Conservation (phyloP, 2,113 vertebrate species). For the Aptenodytes patagonicus region DNA sequence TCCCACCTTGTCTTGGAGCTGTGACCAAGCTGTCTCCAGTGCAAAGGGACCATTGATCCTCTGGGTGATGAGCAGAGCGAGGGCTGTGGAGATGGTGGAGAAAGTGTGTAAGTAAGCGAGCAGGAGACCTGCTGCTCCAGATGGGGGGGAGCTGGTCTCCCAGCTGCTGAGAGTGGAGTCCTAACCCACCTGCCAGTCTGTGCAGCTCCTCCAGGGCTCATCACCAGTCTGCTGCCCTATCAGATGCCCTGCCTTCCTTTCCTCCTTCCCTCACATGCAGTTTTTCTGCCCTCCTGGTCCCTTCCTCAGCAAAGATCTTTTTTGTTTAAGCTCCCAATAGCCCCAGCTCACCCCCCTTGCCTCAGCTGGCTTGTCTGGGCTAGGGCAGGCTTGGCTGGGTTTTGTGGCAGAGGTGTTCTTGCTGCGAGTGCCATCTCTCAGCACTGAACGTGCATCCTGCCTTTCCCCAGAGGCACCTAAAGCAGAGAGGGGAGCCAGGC, state of each 20-base stretch:
- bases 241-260: not conserved
- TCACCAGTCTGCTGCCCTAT: conserved; percentile 22
- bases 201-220: conserved; percentile 29
- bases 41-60: conserved; percentile 40
- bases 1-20: conserved; percentile 42
- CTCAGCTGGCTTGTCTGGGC: not conserved
- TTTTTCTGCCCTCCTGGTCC: not conserved
- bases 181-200: not conserved
- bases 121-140: not conserved
- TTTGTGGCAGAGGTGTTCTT: not conserved
- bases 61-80: conserved; percentile 50
- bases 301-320: not conserved
- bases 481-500: not conserved
- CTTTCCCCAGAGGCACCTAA: not conserved
- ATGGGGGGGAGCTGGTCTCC: conserved; percentile 44
- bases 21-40: conserved; percentile 18
- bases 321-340: not conserved
- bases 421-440: not conserved
- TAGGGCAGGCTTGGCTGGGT: not conserved
- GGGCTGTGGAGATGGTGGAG: conserved; percentile 48
- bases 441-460: not conserved
- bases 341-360: not conserved
- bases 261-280: not conserved
- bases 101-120: not conserved
- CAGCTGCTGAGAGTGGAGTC: not conserved